A percentile compares a stretch with the other conserved stretches of the same genome.
These are phyloP conservation scores for Amphipoea oculea DNA, from an alignment of 2,888 invertebrate species.

Conservation along the genomic window DNA sequence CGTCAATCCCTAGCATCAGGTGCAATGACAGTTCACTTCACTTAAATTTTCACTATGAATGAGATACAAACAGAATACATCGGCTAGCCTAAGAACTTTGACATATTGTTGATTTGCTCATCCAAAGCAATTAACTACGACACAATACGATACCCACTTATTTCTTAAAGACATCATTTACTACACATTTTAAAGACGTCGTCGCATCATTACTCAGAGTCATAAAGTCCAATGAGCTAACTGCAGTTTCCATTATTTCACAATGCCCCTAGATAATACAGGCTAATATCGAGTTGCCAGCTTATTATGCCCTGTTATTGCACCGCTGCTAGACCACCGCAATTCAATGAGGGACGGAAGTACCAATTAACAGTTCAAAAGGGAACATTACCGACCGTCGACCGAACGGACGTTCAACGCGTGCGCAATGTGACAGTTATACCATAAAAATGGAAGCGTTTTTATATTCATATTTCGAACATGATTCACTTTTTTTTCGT, in stretches of 20 bases:
- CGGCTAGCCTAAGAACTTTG: background rate
- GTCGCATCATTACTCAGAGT: slow-evolving; percentile 4
- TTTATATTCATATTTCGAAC: slow-evolving; percentile 51
- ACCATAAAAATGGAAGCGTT: slow-evolving; percentile 45
- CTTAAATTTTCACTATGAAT: too few relatives aligned
- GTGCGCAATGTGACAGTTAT: slow-evolving; percentile 53
- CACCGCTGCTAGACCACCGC: slow-evolving; percentile 59
- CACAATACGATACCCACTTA: slow-evolving; percentile 12
- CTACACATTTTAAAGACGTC: slow-evolving; percentile 10
- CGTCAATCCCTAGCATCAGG: too few relatives aligned
- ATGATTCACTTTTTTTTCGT: slow-evolving; percentile 56
- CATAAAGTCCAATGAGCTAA: slow-evolving; percentile 20
- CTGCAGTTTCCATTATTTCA: slow-evolving; percentile 23
- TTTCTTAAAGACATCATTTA: slow-evolving; percentile 9
- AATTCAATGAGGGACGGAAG: slow-evolving; percentile 71
- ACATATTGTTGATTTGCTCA: slow-evolving; percentile 2
- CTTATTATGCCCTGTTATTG: slow-evolving; percentile 42
- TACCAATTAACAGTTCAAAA: slow-evolving; percentile 72
- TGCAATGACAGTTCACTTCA: too few relatives aligned
- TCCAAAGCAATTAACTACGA: background rate
- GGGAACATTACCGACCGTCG: slow-evolving; percentile 65
- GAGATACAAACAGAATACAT: too few relatives aligned
- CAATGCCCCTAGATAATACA: slow-evolving; percentile 10
- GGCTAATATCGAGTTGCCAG: slow-evolving; percentile 27
- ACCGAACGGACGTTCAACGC: slow-evolving; percentile 45